phyloP scores from a whole-genome alignment of 2,888 invertebrate species.

The Philereme transversata region DNA sequence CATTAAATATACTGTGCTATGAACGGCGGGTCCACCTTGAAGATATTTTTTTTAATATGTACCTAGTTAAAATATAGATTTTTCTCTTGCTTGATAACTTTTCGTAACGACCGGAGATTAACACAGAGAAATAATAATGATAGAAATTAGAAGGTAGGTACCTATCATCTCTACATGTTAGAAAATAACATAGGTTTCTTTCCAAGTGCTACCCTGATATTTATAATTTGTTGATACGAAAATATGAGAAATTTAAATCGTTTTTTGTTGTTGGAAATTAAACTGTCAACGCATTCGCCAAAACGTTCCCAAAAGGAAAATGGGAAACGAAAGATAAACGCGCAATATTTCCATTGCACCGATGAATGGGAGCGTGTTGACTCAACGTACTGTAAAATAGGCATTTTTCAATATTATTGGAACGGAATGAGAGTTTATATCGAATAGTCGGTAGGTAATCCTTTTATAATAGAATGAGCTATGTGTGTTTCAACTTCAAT shows the following conservation, averaged over 20 bases:
- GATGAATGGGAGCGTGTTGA: slow-evolving; percentile 72
- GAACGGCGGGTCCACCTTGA: too few relatives aligned
- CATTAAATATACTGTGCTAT: too few relatives aligned
- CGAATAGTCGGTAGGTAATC: slow-evolving; percentile 42
- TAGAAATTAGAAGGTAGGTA: too few relatives aligned
- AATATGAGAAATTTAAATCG: slow-evolving; percentile 1
- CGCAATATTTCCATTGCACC: slow-evolving; percentile 76
- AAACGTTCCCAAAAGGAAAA: slow-evolving; percentile 54
- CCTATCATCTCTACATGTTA: too few relatives aligned
- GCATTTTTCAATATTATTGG: slow-evolving; percentile 40
- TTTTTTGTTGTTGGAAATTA: slow-evolving; percentile 61
- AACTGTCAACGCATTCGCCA: slow-evolving; percentile 66
- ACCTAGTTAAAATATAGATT: too few relatives aligned
- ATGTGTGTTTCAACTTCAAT: slow-evolving; percentile 41
- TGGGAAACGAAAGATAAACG: slow-evolving; percentile 72
- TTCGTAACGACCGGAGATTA: too few relatives aligned
- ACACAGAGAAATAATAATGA: too few relatives aligned
- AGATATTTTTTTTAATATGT: too few relatives aligned
- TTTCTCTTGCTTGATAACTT: too few relatives aligned
- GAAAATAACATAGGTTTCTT: too few relatives aligned
- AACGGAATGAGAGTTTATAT: not conserved
- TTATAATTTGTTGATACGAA: too few relatives aligned
- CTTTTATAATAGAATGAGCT: slow-evolving; percentile 53
- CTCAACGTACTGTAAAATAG: slow-evolving; percentile 72
- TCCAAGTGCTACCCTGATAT: too few relatives aligned